These are phyloP conservation scores for Hetaerina americana DNA, from an alignment of 1,140 invertebrate species.

Conservation along the genomic window DNA sequence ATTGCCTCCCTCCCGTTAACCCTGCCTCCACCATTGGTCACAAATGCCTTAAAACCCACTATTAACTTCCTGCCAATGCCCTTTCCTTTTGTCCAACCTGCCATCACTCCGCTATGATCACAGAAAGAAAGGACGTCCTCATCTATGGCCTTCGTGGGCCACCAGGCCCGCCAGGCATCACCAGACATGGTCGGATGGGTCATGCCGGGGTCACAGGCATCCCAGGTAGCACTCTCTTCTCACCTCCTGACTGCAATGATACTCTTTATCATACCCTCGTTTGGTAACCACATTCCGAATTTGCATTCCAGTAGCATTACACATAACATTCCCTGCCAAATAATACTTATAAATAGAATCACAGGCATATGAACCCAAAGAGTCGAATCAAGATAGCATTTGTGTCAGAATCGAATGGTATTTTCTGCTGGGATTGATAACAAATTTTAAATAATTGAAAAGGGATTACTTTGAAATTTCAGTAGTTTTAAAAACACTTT, in stretches of 20 bases:
- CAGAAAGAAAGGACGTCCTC: constrained; percentile 39
- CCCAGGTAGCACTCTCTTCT: constrained; percentile 28
- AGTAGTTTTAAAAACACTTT: no score
- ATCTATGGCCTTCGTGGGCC: constrained; percentile 36
- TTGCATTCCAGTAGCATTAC: no score
- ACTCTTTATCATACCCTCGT: neutral
- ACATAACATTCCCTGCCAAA: no score
- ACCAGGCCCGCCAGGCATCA: constrained; percentile 32
- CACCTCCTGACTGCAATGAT: neutral
- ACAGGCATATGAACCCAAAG: no score
- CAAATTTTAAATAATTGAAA: no score
- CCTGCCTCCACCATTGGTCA: neutral
- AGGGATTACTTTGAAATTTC: no score
- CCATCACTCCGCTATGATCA: constrained; percentile 20
- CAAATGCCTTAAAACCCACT: neutral
- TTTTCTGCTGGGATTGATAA: no score
- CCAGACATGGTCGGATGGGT: constrained; percentile 27
- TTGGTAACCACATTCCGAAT: no score
- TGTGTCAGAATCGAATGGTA: no score
- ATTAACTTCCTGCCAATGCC: neutral
- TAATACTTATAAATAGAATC: no score
- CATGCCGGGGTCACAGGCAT: constrained; percentile 30
- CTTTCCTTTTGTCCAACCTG: neutral
- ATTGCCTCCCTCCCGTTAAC: constrained; percentile 5
- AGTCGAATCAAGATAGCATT: no score